Evolutionary conservation across 2,113 vertebrate genomes (phyloP).

Genomic region (Mastomys natalensis): DNA sequence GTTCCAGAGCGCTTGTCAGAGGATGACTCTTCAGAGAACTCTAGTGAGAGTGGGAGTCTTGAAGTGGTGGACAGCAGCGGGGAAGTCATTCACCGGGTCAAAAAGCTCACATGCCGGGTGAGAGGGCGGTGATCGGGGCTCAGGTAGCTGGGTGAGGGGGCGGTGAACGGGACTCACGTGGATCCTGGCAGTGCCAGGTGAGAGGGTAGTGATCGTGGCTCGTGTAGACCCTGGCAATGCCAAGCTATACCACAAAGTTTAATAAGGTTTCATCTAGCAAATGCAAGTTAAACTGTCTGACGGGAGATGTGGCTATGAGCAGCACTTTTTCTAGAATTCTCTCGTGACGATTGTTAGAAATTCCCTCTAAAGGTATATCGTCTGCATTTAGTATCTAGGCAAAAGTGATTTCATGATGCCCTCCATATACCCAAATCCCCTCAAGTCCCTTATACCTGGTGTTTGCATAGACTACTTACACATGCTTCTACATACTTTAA

Average conservation of each 20-base stretch:
- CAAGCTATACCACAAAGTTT: background rate
- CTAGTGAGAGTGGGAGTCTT: conserved; percentile 95
- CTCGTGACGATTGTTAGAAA: background rate
- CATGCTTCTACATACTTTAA: background rate
- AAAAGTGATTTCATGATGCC: background rate
- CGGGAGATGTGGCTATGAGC: accelerated
- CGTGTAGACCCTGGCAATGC: accelerated
- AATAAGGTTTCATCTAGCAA: background rate
- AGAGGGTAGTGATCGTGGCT: too few relatives aligned
- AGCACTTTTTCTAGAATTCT: background rate
- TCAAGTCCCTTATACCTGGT: too few relatives aligned
- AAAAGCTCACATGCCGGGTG: conserved; percentile 96
- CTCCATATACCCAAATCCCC: too few relatives aligned
- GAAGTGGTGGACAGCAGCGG: conserved; percentile 95
- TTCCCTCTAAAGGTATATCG: background rate
- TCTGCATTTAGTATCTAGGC: too few relatives aligned
- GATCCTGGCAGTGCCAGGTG: too few relatives aligned
- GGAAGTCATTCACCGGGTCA: conserved; percentile 94
- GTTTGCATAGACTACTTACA: background rate
- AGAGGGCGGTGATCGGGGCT: background rate
- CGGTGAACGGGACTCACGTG: too few relatives aligned
- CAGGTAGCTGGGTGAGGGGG: too few relatives aligned
- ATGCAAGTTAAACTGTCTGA: background rate
- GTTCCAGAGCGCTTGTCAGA: conserved; percentile 92
- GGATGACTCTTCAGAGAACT: conserved; percentile 98